These are phyloP conservation scores for Schizopygopsis malacanthus DNA, from an alignment of 2,797 vertebrate genomes.

Conservation along the genomic window DNA sequence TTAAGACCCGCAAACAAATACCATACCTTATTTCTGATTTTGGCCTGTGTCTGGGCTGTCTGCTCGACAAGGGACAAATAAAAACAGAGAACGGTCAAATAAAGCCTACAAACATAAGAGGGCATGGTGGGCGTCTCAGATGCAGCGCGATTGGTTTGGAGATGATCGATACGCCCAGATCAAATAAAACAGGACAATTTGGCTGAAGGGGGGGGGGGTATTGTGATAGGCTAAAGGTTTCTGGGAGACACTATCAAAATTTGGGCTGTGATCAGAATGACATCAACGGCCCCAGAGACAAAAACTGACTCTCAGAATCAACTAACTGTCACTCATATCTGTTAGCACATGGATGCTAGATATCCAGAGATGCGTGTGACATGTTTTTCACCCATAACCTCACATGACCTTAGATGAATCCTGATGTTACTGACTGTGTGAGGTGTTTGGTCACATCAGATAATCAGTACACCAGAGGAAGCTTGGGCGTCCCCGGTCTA, in stretches of 20 bases:
- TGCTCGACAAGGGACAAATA: constrained; percentile 87
- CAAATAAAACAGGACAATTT: constrained; percentile 61
- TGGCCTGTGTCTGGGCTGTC: constrained; percentile 97
- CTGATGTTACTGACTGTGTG: background rate
- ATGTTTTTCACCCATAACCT: constrained; percentile 27
- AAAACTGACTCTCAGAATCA: constrained; percentile 55
- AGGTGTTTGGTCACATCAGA: background rate
- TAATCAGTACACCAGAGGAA: constrained; percentile 14
- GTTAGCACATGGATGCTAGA: background rate
- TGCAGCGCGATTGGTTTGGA: constrained; percentile 37
- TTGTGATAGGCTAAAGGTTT: constrained; percentile 40
- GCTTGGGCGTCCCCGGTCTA: background rate
- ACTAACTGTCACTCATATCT: constrained; percentile 44
- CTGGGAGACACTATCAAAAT: constrained; percentile 61
- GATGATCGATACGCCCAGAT: constrained; percentile 56
- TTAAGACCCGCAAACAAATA: constrained; percentile 71
- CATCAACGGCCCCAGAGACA: constrained; percentile 50
- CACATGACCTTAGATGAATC: constrained; percentile 19
- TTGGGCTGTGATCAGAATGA: constrained; percentile 65
- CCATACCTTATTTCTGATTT: constrained; percentile 96
- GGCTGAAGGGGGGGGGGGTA: constrained; percentile 45
- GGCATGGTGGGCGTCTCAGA: constrained; percentile 15
- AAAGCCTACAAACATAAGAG: constrained; percentile 62
- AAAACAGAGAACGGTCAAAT: constrained; percentile 84
- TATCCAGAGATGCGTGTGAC: background rate